Percentiles rank a stretch among this genome's conserved stretches.
These are phyloP conservation scores for Epirrhoe alternata DNA, from an alignment of 2,888 invertebrate genomes.

Conservation along the genomic window DNA sequence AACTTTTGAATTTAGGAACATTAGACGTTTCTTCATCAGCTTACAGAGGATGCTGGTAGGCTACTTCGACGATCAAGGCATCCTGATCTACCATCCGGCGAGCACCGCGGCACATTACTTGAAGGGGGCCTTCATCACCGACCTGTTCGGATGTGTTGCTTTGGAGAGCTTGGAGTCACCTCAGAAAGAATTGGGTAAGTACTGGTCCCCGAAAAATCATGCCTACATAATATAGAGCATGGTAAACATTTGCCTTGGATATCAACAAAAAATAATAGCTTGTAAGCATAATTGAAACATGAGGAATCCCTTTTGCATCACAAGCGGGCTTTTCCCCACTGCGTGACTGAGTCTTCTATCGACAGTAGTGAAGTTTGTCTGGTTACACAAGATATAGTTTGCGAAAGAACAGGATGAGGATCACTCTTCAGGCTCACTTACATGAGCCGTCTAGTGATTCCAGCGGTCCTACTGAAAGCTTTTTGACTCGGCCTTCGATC, in stretches of 20 bases:
- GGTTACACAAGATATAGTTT: no score
- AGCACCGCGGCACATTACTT: conserved; percentile 71
- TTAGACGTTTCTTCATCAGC: conserved; percentile 45
- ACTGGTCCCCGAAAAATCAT: neutral
- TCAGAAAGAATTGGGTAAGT: conserved; percentile 53
- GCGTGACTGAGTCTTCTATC: no score
- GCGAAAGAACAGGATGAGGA: no score
- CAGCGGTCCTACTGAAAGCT: no score
- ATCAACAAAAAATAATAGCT: no score
- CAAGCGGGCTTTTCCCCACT: no score
- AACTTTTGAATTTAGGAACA: neutral
- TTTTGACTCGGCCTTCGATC: neutral
- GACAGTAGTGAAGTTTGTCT: no score
- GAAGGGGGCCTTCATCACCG: conserved; percentile 64
- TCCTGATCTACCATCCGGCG: conserved; percentile 70
- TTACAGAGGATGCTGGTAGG: conserved; percentile 72
- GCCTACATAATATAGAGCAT: neutral
- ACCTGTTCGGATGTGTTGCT: conserved; percentile 63
- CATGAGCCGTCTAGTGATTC: no score
- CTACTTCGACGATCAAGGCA: conserved; percentile 65
- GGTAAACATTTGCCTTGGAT: no score
- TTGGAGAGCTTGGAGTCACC: conserved; percentile 62
- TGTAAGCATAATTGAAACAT: no score
- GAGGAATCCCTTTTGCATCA: no score
- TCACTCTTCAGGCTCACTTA: no score